Conservation (phyloP, 2,888 invertebrate species). For the Halocaridina rubra region DNA sequence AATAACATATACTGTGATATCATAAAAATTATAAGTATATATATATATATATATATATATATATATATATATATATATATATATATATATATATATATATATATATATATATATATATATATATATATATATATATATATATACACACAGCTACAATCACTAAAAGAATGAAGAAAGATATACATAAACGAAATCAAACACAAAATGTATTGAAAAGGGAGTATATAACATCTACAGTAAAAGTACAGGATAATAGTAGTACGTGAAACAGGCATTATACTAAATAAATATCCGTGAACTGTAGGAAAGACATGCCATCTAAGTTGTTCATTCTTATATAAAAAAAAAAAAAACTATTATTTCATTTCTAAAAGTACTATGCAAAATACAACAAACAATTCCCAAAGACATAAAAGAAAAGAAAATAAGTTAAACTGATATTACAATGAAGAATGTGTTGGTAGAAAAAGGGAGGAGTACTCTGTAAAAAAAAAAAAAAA, state of each 20-base stretch:
- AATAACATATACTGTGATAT: background rate
- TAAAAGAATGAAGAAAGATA: conserved; percentile 29
- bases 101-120: background rate
- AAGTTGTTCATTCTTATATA: conserved; percentile 32
- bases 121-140: background rate
- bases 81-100: background rate
- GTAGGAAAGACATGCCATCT: conserved; percentile 40
- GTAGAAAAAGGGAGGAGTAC: background rate
- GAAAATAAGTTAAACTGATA: background rate
- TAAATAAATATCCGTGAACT: conserved; percentile 32
- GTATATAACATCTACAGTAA: conserved; percentile 14
- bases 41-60: background rate
- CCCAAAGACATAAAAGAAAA: background rate
- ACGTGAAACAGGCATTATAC: conserved; percentile 44
- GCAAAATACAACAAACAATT: background rate
- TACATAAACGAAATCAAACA: conserved; percentile 20
- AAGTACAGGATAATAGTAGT: background rate
- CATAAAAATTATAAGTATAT: background rate
- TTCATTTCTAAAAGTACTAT: background rate
- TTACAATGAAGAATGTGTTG: background rate
- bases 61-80: background rate
- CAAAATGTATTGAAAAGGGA: conserved; percentile 1
- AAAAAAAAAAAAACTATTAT: background rate
- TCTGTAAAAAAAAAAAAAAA: too few species aligned
- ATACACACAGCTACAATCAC: conserved; percentile 11